Base-by-base conservation (phyloP, 2,888 invertebrate genomes). In the Limenitis camilla region DNA sequence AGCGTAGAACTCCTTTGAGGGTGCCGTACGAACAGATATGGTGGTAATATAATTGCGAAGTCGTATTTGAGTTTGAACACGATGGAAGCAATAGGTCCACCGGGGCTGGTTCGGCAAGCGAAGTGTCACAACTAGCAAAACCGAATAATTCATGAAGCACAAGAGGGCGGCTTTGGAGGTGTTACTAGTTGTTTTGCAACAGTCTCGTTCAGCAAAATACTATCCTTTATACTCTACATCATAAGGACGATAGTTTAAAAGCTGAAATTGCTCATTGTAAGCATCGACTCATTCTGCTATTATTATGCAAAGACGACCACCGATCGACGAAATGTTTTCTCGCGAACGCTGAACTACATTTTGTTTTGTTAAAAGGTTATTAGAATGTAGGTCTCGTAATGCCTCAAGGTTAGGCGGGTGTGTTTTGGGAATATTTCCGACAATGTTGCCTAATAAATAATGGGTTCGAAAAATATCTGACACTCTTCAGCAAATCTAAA, bases 281-380 rank as follows among this genome's bases (percentile, higher is more conserved):
- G 66, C 69, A 74, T 75, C 65, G 67, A 61, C 60, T 71, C 68
- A 82, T 81, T 82, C 83, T 82, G 67, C 71, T 71, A 79, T 83
- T 82, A 84, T 83, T 80, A 86, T 85, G 84, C 84, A 81, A 85
- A 84, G 64, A 72, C 69, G 71, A 68, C 69, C 72, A 75, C 67
- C 69, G 76, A 77, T 74, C 68, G 68, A 69, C 67, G 68, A 76
- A 78, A 76, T 76, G 72, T 74, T 74, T 74, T 63, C 66, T 64
- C 62, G 61, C 63, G 66, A 71, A 68, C 67, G 66, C 68, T 69
- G 72, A 72, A 74, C 76, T 66, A 75, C 74, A 76, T 76, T 78
- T 77, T 71, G 71, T 71, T 70, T 70, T 53, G 46, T 54, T 56
- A 56, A 82, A 85, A 86, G 84, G 84, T 84, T 79, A 83, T 76